Evolutionary conservation across 2,888 invertebrate species (phyloP).

Genomic region (Cryptocephalus moraei): DNA sequence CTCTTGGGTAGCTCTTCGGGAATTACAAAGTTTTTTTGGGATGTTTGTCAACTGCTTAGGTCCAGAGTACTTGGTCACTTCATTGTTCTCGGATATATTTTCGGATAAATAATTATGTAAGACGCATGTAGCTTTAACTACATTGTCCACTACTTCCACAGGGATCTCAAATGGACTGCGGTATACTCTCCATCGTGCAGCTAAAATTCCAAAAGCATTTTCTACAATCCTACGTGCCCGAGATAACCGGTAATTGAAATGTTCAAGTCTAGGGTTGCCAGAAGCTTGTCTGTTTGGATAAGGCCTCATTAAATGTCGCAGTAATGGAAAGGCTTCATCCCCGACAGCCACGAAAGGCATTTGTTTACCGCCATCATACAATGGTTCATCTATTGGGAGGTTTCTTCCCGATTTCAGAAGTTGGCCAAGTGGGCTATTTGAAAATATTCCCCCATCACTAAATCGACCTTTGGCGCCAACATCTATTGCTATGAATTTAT

Average conservation of each 20-base stretch:
- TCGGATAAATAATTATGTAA: no score
- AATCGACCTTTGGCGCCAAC: conserved; percentile 22
- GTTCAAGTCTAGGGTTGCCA: not conserved
- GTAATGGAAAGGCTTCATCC: not conserved
- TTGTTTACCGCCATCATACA: conserved; percentile 1
- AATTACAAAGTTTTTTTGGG: no score
- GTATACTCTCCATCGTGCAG: not conserved
- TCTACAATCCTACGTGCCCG: no score
- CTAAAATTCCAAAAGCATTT: no score
- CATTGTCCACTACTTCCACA: no score
- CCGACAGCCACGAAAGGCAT: conserved; percentile 1
- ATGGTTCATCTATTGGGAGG: conserved; percentile 1
- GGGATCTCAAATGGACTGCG: not conserved
- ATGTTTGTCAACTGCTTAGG: no score
- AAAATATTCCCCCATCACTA: conserved; percentile 18
- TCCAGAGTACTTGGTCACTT: no score
- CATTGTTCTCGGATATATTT: no score
- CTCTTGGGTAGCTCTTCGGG: no score
- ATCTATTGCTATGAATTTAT: conserved; percentile 19
- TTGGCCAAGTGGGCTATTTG: no score
- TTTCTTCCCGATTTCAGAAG: conserved; percentile 1
- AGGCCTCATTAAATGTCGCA: conserved; percentile 4
- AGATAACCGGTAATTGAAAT: not conserved
- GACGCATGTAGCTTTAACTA: no score
- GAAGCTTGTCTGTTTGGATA: conserved; percentile 3